phyloP scores from a whole-genome alignment of 2,113 vertebrate genomes.

The Eulemur macaco region DNA sequence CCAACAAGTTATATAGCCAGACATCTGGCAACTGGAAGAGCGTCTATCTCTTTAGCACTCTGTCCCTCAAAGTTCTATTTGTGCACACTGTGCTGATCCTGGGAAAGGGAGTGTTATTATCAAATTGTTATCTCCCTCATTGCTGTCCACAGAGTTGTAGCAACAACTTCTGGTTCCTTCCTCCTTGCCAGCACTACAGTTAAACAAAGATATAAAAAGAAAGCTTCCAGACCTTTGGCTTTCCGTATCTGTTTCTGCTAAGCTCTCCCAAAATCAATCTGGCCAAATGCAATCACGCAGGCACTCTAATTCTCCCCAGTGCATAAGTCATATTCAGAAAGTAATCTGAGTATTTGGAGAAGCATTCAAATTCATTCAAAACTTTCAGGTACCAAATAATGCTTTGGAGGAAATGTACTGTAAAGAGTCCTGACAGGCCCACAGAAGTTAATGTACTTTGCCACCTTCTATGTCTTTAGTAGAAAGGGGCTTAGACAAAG shows the following conservation, averaged over 20 bases:
- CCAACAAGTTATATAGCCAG: slow-evolving; percentile 86
- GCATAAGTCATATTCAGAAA: slow-evolving; percentile 13
- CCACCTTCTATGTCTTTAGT: not conserved
- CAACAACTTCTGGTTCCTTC: slow-evolving; percentile 57
- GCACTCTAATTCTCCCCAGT: not conserved
- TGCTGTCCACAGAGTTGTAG: slow-evolving; percentile 64
- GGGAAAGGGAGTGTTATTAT: slow-evolving; percentile 73
- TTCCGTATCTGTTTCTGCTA: slow-evolving; percentile 30
- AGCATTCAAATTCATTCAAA: slow-evolving; percentile 15
- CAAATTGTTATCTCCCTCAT: slow-evolving; percentile 58
- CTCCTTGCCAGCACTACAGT: slow-evolving; percentile 52
- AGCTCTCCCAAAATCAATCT: not conserved
- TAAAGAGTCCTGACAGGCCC: not conserved
- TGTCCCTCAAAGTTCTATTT: slow-evolving; percentile 78
- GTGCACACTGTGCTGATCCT: slow-evolving; percentile 63
- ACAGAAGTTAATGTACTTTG: not conserved
- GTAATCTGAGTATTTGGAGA: slow-evolving; percentile 45
- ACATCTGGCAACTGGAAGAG: slow-evolving; percentile 87
- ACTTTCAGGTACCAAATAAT: not conserved
- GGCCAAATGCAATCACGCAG: not conserved
- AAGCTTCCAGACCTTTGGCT: slow-evolving; percentile 40
- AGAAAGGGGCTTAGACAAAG: not conserved
- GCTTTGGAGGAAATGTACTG: not conserved
- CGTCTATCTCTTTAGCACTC: slow-evolving; percentile 80
- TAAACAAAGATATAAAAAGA: slow-evolving; percentile 66